phyloP scores from a whole-genome alignment of 1,140 invertebrate genomes.

The Penaeus vannamei region DNA sequence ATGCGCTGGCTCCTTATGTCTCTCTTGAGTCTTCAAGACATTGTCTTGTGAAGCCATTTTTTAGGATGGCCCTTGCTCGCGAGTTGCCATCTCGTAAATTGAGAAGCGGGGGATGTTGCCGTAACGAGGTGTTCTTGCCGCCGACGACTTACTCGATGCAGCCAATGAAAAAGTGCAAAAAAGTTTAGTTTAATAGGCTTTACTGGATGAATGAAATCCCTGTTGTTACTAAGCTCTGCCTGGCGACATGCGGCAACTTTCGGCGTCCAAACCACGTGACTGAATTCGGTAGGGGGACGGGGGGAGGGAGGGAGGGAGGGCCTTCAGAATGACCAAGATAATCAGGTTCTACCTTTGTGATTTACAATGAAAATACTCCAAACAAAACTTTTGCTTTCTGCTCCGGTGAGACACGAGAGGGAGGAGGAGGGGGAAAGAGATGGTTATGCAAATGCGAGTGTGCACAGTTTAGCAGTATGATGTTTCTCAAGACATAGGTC shows the following conservation, averaged over 20 bases:
- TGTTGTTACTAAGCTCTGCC: not conserved
- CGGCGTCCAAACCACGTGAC: constrained; percentile 58
- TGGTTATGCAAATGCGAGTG: too few species aligned
- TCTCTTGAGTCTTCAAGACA: constrained; percentile 26
- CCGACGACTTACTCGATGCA: too few species aligned
- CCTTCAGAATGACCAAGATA: constrained; percentile 55
- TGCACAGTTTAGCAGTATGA: too few species aligned
- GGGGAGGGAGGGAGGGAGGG: not conserved
- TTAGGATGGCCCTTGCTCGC: constrained; percentile 45
- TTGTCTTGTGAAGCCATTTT: constrained; percentile 62
- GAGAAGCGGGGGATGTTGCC: not conserved
- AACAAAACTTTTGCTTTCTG: too few species aligned
- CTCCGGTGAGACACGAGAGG: too few species aligned
- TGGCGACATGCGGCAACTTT: constrained; percentile 39
- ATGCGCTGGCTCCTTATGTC: not conserved
- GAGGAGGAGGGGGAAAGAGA: too few species aligned
- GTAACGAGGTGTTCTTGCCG: not conserved
- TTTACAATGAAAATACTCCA: too few species aligned
- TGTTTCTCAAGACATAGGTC: too few species aligned
- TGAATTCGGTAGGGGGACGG: constrained; percentile 20
- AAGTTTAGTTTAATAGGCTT: too few species aligned
- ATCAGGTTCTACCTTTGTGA: too few species aligned
- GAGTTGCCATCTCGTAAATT: constrained; percentile 16
- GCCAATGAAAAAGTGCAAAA: too few species aligned
- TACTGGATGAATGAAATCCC: too few species aligned